phyloP scores from a whole-genome alignment of 2,113 vertebrate genomes.

The Brachypteracias leptosomus region DNA sequence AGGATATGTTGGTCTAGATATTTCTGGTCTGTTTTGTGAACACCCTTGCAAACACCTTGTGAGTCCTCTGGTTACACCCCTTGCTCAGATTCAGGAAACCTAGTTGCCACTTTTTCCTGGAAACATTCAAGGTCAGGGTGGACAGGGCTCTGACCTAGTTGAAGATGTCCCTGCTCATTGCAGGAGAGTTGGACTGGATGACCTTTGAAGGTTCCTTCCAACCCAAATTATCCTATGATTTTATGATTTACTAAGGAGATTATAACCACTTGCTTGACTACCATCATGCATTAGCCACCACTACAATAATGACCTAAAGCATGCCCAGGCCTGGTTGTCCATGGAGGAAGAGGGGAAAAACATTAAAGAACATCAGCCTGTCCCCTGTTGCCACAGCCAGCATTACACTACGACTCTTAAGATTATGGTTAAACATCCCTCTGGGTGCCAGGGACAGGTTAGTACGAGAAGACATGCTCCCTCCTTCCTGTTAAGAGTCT shows the following conservation, averaged over 20 bases:
- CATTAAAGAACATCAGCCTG: not conserved
- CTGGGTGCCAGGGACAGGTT: not conserved
- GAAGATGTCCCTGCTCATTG: not conserved
- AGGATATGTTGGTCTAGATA: not conserved
- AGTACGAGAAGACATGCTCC: not conserved
- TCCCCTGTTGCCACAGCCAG: not conserved
- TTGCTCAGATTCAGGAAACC: not conserved
- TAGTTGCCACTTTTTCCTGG: not conserved
- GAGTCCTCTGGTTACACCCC: not conserved
- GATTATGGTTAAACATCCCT: not conserved
- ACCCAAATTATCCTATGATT: not conserved
- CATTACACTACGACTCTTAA: not conserved
- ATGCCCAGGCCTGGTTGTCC: not conserved
- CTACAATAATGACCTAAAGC: accelerated
- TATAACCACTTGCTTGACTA: not conserved
- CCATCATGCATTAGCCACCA: not conserved
- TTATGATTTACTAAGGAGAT: not conserved
- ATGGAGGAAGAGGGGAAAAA: not conserved
- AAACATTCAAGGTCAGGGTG: not conserved
- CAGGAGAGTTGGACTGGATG: not conserved
- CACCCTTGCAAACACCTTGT: too few species aligned
- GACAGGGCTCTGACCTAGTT: not conserved
- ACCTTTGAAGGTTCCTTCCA: not conserved
- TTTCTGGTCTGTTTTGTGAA: not conserved
- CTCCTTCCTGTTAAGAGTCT: not conserved